A percentile compares a stretch with the other conserved stretches of the same genome.
phyloP scores from a whole-genome alignment of 2,888 invertebrate genomes.

The Nyleta sp. region DNA sequence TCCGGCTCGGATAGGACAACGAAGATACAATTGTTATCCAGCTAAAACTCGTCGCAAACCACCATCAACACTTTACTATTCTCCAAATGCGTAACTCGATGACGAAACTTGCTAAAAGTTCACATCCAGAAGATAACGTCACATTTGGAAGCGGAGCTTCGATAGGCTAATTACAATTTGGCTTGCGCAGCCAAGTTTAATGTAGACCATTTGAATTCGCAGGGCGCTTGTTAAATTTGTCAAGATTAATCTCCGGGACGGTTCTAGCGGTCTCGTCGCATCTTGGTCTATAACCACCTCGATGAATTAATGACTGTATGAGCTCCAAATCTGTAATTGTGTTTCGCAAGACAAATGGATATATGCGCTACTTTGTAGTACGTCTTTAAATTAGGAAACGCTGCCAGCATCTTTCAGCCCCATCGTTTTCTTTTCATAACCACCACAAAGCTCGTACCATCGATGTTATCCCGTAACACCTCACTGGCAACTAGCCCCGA shows the following conservation, averaged over 20 bases:
- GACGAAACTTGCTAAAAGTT: slow-evolving; percentile 3
- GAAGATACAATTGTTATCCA: slow-evolving; percentile 5
- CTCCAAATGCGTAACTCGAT: background rate
- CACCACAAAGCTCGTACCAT: too few relatives aligned
- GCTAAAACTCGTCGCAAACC: background rate
- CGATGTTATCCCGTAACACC: slow-evolving; percentile 25
- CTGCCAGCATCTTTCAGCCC: too few relatives aligned
- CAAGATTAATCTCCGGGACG: too few relatives aligned
- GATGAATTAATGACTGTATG: background rate
- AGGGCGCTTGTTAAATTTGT: background rate
- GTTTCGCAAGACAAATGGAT: slow-evolving; percentile 4
- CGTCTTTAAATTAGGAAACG: background rate
- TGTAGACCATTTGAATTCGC: slow-evolving; percentile 21
- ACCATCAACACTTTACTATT: slow-evolving; percentile 14
- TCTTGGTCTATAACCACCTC: background rate
- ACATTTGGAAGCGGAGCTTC: slow-evolving; percentile 19
- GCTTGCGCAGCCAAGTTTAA: background rate
- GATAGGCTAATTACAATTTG: slow-evolving; percentile 6
- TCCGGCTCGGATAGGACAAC: slow-evolving; percentile 12
- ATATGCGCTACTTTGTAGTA: background rate
- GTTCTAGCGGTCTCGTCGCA: too few relatives aligned
- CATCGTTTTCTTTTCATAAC: too few relatives aligned
- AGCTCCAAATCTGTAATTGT: background rate
- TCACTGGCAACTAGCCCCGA: background rate
- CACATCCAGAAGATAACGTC: slow-evolving; percentile 17